Base-by-base conservation (phyloP, 2,113 vertebrate genomes). In the Ranitomeya imitator region DNA sequence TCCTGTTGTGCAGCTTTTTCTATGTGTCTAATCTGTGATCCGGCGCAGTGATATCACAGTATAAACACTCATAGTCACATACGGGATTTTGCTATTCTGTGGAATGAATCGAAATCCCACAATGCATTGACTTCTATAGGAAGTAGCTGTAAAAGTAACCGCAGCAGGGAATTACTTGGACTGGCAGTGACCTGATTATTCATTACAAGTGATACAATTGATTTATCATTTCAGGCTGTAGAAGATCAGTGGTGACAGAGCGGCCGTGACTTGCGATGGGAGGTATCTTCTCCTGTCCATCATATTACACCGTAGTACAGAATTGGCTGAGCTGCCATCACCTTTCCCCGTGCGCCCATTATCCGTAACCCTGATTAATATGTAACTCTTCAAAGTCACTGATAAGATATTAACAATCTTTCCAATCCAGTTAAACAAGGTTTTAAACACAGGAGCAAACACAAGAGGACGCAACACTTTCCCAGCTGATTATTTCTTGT, bases 331-430 rank as follows among this genome's bases (percentile, higher is more conserved):
- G 45, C 19, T 7, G 0, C 11, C 9, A 84, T 86, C 85, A 86
- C 83, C 59, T 84, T 69, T 85, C 83, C 45, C 37, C 23, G 19
- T 26, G 57, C 51, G 60, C 31, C 78, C 21, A 63, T 52, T 54
- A 51, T 65, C 45, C 45, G 31, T 54, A 5, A 1, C 59, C 59
- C n/a, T 12, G 69, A 76, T 84, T 88, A 88, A 88, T 88, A 45
- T 45, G 71, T 88, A 88, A 88, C 87, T 31, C 57, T 88, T 84
- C 80, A 88, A 88, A 88, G 80, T 60, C 80, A 74, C 71, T 65
- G 87, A 88, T 88, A 88, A 88, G 69, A 65, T 84, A 83, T 83
- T 77, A 84, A 88, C 71, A 76, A 78, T 77, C 80, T 88, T 88
- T 78, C 81, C 87, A 77, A 45, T 77, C 77, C 23, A 59, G 77